Base-by-base conservation (phyloP, 2,888 invertebrate genomes). In the Tetragnatha montana region DNA sequence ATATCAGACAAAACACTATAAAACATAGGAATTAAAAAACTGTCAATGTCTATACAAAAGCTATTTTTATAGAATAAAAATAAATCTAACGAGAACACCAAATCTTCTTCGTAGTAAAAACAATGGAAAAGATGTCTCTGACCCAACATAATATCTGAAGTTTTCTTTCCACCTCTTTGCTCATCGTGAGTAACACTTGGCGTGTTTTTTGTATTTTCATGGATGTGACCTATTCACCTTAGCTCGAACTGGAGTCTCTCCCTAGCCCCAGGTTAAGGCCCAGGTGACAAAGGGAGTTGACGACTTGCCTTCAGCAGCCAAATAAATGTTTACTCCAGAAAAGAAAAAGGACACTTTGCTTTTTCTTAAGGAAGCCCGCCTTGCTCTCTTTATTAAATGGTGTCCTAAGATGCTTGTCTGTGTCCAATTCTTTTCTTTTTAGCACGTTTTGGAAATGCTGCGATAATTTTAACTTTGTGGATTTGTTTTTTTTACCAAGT, bases 211-310 rank as follows among this genome's bases (percentile, higher is more conserved):
- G 49, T 71, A 49, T 35, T n/a, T 87, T 87, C 51, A 76, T 87
- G 74, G 87, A 50, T 69, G 78, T 82, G 87, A 87, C 87, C 87
- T 82, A 82, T 82, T 87, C 87, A 87, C 81, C 76, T 82, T 50
- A 21, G 69, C 81, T 87, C 69, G 76, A 87, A 76, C 78, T 82
- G n/a, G 60, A 70, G 82, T 82, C 76, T 81, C 82, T 81, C 87
- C 81, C 80, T 80, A 69, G 87, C 87, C 87, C 35, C 49, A 87
- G 87, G 87, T 81, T 76, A 87, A 78, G 82, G 50, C 70, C 47
- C 76, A 78, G 78, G 81, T 87, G 76, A 87, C 87, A 87, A 87
- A 82, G 76, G 78, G 82, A 78, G 87, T 87, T 87, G 71, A 85
- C 78, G 85, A 71, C 78, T 78, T 68, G 76, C 51, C 70, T 78